Evolutionary conservation across 2,797 vertebrate species (phyloP).

Genomic region (Mallotus villosus): DNA sequence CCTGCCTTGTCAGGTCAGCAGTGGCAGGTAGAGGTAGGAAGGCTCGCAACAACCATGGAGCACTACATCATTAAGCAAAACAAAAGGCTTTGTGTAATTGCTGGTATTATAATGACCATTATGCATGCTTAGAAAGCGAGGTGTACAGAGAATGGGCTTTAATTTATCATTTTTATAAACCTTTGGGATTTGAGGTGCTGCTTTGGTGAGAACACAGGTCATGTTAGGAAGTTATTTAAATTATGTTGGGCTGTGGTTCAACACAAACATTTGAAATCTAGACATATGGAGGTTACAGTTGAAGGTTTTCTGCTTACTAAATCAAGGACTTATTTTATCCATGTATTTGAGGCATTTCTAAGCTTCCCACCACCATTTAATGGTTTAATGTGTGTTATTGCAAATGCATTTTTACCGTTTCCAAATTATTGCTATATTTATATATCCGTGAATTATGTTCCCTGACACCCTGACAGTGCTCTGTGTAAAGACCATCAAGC

Average conservation of each 20-base stretch:
- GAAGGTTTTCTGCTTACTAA: background rate
- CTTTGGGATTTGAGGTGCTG: slow-evolving; percentile 64
- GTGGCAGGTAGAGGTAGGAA: slow-evolving; percentile 71
- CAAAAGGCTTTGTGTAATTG: slow-evolving; percentile 75
- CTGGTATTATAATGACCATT: slow-evolving; percentile 79
- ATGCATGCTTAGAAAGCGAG: slow-evolving; percentile 75
- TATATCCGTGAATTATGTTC: no score
- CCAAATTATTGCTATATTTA: background rate
- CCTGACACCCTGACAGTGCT: background rate
- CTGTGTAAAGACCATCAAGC: background rate
- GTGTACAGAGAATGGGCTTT: slow-evolving; percentile 60
- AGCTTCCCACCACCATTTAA: background rate
- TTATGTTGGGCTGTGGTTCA: slow-evolving; percentile 27
- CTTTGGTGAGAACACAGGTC: slow-evolving; percentile 47
- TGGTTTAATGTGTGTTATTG: background rate
- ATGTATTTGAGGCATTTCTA: slow-evolving; percentile 35
- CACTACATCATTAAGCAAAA: slow-evolving; percentile 73
- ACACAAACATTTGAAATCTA: slow-evolving; percentile 34
- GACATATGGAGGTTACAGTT: slow-evolving; percentile 25
- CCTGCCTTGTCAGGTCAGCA: slow-evolving; percentile 66
- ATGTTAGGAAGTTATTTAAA: slow-evolving; percentile 35
- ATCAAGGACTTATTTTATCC: background rate
- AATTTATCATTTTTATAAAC: slow-evolving; percentile 74
- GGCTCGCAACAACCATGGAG: slow-evolving; percentile 56
- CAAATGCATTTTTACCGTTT: background rate